phyloP scores from a whole-genome alignment of 2,797 vertebrate genomes.

The Gouania willdenowi region DNA sequence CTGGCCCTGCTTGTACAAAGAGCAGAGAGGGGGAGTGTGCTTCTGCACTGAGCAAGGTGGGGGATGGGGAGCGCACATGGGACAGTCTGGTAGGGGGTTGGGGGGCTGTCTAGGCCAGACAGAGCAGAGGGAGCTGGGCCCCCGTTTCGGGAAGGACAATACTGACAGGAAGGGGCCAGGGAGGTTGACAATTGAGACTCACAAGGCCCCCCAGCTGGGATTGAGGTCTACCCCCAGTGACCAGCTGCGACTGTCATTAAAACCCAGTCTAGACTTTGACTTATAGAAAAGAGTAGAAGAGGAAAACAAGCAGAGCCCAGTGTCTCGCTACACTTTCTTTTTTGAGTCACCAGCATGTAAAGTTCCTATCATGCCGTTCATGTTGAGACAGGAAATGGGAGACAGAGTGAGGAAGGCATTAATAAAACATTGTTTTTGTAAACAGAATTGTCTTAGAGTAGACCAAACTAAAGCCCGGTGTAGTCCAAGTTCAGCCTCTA shows the following conservation, averaged over 20 bases:
- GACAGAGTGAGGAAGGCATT: constrained; percentile 57
- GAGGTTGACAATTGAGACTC: constrained; percentile 17
- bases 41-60: constrained; percentile 18
- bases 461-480: constrained; percentile 35
- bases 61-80: constrained; percentile 41
- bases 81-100: constrained; percentile 47
- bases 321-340: too few species aligned
- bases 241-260: constrained; percentile 77
- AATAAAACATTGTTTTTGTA: constrained; percentile 66
- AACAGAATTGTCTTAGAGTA: constrained; percentile 48
- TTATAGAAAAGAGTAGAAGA: constrained; percentile 56
- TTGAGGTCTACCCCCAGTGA: constrained; percentile 53
- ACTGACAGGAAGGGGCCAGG: constrained; percentile 19
- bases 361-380: constrained; percentile 77
- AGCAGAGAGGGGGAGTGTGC: constrained; percentile 47
- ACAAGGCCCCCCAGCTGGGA: constrained; percentile 53
- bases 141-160: constrained; percentile 48
- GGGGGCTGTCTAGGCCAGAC: constrained; percentile 48
- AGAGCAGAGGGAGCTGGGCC: constrained; percentile 30
- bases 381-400: constrained; percentile 75
- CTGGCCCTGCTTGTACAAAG: constrained; percentile 68
- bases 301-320: constrained; percentile 20
- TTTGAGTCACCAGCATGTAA: constrained; percentile 48
- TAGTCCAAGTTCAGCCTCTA: constrained; percentile 25
- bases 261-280: constrained; percentile 80